These are phyloP conservation scores for Metallyticus violacea DNA, from an alignment of 2,888 invertebrate genomes.

Conservation along the genomic window DNA sequence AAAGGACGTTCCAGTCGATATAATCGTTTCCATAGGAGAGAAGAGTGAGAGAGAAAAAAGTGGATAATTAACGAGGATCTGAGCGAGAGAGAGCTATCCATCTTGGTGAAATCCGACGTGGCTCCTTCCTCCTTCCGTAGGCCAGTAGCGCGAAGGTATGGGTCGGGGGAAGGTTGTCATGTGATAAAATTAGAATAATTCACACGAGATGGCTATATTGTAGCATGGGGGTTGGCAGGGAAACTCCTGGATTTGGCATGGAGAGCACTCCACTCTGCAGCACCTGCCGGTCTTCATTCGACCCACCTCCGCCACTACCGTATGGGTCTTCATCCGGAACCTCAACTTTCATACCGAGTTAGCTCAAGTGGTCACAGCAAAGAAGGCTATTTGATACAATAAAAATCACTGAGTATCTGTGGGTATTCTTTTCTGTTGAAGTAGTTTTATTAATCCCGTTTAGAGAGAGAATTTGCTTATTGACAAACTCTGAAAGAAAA, in stretches of 20 bases:
- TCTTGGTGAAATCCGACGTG: not conserved
- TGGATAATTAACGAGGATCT: not conserved
- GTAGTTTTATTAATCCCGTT: not conserved
- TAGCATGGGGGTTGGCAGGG: not conserved
- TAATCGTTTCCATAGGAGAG: not conserved
- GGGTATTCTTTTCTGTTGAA: not conserved
- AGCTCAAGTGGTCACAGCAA: not conserved
- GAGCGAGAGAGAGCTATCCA: not conserved
- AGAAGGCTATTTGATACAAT: not conserved
- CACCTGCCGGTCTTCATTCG: not conserved
- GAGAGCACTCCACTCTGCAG: not conserved
- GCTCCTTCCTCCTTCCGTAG: not conserved
- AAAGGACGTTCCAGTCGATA: not conserved
- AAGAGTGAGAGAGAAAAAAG: too few species aligned
- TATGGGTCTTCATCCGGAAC: not conserved
- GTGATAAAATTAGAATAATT: constrained; percentile 1
- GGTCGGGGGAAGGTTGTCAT: too few species aligned
- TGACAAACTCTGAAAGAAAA: too few species aligned
- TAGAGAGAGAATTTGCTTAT: too few species aligned
- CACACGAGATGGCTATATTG: constrained; percentile 7
- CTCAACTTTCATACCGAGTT: not conserved
- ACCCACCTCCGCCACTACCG: too few species aligned
- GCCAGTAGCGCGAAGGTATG: not conserved
- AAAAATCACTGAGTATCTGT: not conserved
- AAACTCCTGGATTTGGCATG: constrained; percentile 7